Evolutionary conservation across 2,888 invertebrate species (phyloP), one percentile per base, ranked within the genome.

Genomic region (Amphipyra tragopoginis): DNA sequence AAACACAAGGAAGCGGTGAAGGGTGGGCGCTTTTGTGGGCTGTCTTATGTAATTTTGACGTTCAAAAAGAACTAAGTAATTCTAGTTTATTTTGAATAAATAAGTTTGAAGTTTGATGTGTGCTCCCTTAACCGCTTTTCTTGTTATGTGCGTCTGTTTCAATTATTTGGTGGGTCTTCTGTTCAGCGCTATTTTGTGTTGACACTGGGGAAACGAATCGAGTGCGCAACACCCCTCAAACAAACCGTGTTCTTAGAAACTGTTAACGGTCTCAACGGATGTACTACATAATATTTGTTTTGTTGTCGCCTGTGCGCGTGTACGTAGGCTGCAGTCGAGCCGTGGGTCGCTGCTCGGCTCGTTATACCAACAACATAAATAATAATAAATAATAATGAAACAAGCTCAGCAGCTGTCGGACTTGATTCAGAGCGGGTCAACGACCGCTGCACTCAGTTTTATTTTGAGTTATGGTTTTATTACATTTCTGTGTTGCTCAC

Each of bases 361-460:
- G 44, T 40, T 26, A 10, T 14, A 14, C 33, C 40, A 42, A 56
- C 34, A 15, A 54, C 38, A 53, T 38, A 7, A 39, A 47, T 39
- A 72, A 43, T 43, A 58, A 51, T 51, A 50, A 70, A 44, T 52
- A 69, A 49, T 48, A 50, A 51, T 38, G 26, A 48, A 8, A 55
- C 13, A 39, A 21, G 36, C 55, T 38, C 21, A 29, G 58, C 57
- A 44, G 52, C 68, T 45, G 54, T 49, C 51, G 8, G 42, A 26
- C 26, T 29, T 11, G 45, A 43, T 51, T 11, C 10, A 33, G 34
- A 50, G 45, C 52, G 62, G 70, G 62, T 68, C 70, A 47, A 40
- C 43, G 53, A 53, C 55, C 52, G 21, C 45, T 33, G 13, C 40
- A 10, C 43, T 54, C 11, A 11, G 2, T 21, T 43, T 44, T 45